phyloP scores from a whole-genome alignment of 1,140 invertebrate species.

The Neotoxoptera formosana region DNA sequence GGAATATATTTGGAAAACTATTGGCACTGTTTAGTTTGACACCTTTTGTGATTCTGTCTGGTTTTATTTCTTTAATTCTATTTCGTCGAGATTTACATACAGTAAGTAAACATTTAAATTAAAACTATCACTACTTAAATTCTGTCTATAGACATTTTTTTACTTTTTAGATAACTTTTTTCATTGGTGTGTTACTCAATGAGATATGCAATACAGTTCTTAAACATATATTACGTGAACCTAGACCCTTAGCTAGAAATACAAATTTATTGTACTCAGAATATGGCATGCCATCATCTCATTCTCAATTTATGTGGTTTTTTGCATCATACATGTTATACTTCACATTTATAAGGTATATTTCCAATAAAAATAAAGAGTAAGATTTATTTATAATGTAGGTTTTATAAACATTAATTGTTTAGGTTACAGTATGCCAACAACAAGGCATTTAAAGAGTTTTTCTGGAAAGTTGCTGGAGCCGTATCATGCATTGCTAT shows the following conservation, averaged over 20 bases:
- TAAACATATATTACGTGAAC: conserved; percentile 84
- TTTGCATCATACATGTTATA: conserved; percentile 85
- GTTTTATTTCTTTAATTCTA: conserved; percentile 84
- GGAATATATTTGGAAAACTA: conserved; percentile 79
- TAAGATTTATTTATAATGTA: neutral
- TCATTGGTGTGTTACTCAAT: conserved; percentile 80
- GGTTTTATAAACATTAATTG: conserved; percentile 59
- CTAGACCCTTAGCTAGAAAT: conserved; percentile 75
- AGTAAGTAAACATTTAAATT: conserved; percentile 68
- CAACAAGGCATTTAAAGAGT: conserved; percentile 71
- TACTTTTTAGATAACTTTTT: conserved; percentile 81
- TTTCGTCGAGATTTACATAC: conserved; percentile 92
- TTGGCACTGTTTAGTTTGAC: conserved; percentile 82
- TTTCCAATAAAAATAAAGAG: neutral
- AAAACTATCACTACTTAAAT: neutral
- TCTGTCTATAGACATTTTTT: neutral
- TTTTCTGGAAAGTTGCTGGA: conserved; percentile 75
- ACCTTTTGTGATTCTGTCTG: conserved; percentile 82
- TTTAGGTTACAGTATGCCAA: conserved; percentile 81
- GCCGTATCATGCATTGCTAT: conserved; percentile 70
- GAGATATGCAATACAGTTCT: conserved; percentile 81
- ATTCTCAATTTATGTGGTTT: conserved; percentile 94
- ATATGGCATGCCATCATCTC: conserved; percentile 94
- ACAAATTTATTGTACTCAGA: conserved; percentile 73
- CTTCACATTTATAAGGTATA: conserved; percentile 87